Evolutionary conservation across 2,888 invertebrate species (phyloP).

Genomic region (Dryadula phaetusa): DNA sequence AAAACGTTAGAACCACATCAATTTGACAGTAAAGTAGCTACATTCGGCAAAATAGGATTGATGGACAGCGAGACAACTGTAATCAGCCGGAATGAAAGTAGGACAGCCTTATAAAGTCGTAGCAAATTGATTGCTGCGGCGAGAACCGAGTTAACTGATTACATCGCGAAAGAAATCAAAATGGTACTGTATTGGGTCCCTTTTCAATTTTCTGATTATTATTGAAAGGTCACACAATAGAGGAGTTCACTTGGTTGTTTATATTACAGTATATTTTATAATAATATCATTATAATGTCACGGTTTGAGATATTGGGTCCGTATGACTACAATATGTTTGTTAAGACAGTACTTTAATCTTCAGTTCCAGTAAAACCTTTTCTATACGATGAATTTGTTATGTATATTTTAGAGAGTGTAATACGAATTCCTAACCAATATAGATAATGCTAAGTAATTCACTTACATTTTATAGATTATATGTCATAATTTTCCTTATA

Average conservation of each 20-base stretch:
- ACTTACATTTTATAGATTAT: too few relatives aligned
- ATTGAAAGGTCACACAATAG: neutral
- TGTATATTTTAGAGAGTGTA: too few relatives aligned
- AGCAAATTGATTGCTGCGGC: slow-evolving; percentile 56
- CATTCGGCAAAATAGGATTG: slow-evolving; percentile 7
- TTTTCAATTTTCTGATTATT: neutral
- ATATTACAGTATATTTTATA: neutral
- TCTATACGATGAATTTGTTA: too few relatives aligned
- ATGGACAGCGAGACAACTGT: slow-evolving; percentile 47
- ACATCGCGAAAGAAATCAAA: slow-evolving; percentile 57
- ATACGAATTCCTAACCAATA: too few relatives aligned
- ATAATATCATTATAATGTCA: too few relatives aligned
- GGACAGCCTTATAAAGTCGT: slow-evolving; percentile 51
- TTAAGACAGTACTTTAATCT: too few relatives aligned
- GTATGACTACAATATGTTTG: too few relatives aligned
- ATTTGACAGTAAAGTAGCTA: neutral
- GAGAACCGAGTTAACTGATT: slow-evolving; percentile 56
- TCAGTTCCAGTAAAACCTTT: too few relatives aligned
- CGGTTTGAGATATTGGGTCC: too few relatives aligned
- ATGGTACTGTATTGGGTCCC: slow-evolving; percentile 35
- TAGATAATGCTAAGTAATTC: too few relatives aligned
- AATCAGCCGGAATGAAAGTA: slow-evolving; percentile 53
- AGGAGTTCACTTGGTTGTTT: neutral
- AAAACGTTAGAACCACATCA: slow-evolving; percentile 1
- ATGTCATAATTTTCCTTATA: too few relatives aligned